Evolutionary conservation across 2,113 vertebrate species (phyloP), one percentile per base, ranked within the genome.

Genomic region (Stegastes partitus): DNA sequence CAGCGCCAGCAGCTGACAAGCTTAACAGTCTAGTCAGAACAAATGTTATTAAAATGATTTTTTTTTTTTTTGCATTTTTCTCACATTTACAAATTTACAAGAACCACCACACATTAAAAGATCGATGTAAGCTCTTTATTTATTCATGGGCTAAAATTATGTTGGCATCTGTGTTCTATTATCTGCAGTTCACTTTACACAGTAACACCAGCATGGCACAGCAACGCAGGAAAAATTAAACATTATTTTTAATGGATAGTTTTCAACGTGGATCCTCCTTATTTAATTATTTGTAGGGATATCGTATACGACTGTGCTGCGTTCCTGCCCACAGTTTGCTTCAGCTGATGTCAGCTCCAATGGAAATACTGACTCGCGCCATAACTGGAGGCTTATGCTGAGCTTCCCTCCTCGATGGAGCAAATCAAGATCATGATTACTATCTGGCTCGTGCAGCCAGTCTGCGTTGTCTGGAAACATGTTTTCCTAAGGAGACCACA

Each of bases 361-460:
- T 86, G 87, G 87, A 89, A 91, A 91, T 44, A 83, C 68, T 87
- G 87, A 87, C 85, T 85, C 39, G 71, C 65, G 55, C 85, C 82
- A 77, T 91, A 82, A 85, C 82, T 85, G 75, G 45, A 79, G 82
- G 79, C 68, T 83, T 74, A 84, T 47, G 45, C 80, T 18, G 66
- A 77, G 89, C 82, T 68, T 73, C 83, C 62, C 83, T 83, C 76
- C 87, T 71, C 59, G 65, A 83, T 77, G 79, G 79, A 90, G 72
- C 87, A 83, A 93, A 89, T 93, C 84, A 88, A 89, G 91, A 90
- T 90, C 67, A 65, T 91, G 88, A 93, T 93, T 87, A 89, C 84
- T 91, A 90, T 90, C 87, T 88, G 87, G 88, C 85, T 87, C 51
- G 76, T 84, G 87, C 85, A 89, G 87, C 84, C 79, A 51, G 86